Conservation (phyloP, 2,797 vertebrate genomes). For the Danio albolineatus region DNA sequence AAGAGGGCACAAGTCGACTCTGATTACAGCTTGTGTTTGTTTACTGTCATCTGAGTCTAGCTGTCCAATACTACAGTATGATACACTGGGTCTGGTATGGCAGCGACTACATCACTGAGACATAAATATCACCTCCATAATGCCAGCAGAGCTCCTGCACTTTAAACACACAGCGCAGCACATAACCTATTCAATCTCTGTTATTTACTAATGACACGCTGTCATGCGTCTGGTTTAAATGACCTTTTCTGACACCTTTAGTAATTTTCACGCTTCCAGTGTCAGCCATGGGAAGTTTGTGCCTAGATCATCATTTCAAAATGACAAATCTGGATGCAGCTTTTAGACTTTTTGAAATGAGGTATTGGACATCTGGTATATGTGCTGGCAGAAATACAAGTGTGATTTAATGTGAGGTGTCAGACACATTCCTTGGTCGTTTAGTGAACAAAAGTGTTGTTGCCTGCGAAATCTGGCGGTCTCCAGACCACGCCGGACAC, state of each 20-base stretch:
- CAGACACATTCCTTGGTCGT: constrained; percentile 49
- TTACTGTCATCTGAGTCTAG: constrained; percentile 69
- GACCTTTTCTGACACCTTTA: constrained; percentile 14
- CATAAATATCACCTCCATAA: constrained; percentile 60
- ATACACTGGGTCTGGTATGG: constrained; percentile 79
- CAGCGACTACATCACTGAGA: constrained; percentile 65
- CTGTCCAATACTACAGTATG: constrained; percentile 70
- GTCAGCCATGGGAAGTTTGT: neutral
- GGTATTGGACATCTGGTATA: constrained; percentile 33
- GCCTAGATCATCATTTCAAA: constrained; percentile 4
- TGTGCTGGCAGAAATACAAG: constrained; percentile 36
- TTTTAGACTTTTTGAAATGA: constrained; percentile 7
- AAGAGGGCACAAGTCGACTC: constrained; percentile 28
- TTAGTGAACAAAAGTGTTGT: constrained; percentile 52
- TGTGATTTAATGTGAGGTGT: constrained; percentile 48
- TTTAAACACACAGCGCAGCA: constrained; percentile 48
- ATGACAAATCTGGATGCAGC: neutral
- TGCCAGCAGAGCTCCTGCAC: constrained; percentile 26
- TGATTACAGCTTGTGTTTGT: constrained; percentile 71
- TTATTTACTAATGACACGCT: constrained; percentile 54
- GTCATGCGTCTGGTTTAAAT: constrained; percentile 37
- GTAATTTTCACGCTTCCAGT: neutral
- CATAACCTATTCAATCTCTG: constrained; percentile 39
- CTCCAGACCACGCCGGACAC: constrained; percentile 45
- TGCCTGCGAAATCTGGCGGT: constrained; percentile 41